phyloP scores from a whole-genome alignment of 2,113 vertebrate genomes.

The Peromyscus californicus region DNA sequence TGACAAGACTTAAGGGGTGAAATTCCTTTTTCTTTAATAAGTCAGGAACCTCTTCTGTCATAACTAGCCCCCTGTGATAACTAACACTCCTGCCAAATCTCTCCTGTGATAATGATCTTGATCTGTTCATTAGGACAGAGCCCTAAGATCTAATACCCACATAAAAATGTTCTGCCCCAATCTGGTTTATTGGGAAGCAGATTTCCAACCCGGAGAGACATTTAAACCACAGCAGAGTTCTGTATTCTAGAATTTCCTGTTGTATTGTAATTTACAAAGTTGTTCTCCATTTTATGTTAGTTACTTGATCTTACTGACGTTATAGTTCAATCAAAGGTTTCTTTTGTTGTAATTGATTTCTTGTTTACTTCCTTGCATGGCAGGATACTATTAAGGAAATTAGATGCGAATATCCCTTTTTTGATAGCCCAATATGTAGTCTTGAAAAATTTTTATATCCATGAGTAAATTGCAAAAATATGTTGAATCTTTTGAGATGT shows the following conservation, averaged over 20 bases:
- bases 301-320: not conserved
- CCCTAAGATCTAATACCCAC: not conserved
- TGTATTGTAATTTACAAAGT: not conserved
- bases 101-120: not conserved
- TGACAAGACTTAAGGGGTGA: not conserved
- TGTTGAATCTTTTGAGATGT: slow-evolving; percentile 1
- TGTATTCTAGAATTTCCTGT: not conserved
- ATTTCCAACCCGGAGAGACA: not conserved
- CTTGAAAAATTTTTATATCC: not conserved
- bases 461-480: not conserved
- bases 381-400: not conserved
- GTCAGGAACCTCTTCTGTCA: not conserved
- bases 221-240: not conserved
- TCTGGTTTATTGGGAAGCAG: not conserved
- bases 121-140: not conserved
- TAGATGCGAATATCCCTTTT: not conserved
- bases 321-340: not conserved
- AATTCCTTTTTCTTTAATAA: not conserved
- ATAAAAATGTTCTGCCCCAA: not conserved
- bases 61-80: no score
- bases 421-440: not conserved
- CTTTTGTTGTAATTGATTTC: not conserved
- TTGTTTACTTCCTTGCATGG: not conserved
- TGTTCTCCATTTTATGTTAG: not conserved
- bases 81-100: not conserved